These are phyloP conservation scores for Labeo catla DNA, from an alignment of 2,113 vertebrate genomes.

Conservation along the genomic window DNA sequence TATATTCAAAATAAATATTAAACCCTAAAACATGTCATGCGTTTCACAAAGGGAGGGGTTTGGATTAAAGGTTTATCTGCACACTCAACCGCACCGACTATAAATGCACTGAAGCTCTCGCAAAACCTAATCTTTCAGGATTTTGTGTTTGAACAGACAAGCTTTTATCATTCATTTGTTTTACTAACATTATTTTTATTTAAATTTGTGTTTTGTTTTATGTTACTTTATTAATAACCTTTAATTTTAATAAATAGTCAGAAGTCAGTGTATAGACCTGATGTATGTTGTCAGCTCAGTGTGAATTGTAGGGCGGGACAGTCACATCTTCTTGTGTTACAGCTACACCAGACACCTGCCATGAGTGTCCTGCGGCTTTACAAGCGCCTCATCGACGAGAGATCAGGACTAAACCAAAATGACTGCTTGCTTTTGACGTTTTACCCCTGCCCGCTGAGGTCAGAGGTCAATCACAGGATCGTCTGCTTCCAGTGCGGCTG, in stretches of 20 bases:
- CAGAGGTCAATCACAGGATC: not conserved
- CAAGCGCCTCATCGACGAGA: not conserved
- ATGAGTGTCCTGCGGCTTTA: not conserved
- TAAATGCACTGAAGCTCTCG: not conserved
- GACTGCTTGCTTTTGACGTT: not conserved
- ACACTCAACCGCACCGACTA: not conserved
- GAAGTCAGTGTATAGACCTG: not conserved
- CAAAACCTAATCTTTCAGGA: constrained; percentile 16
- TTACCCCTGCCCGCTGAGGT: not conserved
- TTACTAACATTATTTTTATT: no score
- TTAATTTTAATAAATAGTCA: not conserved
- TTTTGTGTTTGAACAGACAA: not conserved
- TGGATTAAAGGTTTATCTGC: constrained; percentile 32
- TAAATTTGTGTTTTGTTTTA: not conserved
- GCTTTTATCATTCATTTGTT: not conserved
- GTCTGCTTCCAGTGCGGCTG: not conserved
- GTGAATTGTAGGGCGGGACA: not conserved
- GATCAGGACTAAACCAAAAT: not conserved
- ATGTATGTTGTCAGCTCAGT: not conserved
- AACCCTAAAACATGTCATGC: not conserved
- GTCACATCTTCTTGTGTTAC: not conserved
- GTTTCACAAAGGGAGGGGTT: not conserved
- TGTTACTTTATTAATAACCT: not conserved
- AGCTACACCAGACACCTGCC: not conserved
- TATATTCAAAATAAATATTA: not conserved